phyloP scores from a whole-genome alignment of 2,113 vertebrate species.

The Okapia johnstoni region DNA sequence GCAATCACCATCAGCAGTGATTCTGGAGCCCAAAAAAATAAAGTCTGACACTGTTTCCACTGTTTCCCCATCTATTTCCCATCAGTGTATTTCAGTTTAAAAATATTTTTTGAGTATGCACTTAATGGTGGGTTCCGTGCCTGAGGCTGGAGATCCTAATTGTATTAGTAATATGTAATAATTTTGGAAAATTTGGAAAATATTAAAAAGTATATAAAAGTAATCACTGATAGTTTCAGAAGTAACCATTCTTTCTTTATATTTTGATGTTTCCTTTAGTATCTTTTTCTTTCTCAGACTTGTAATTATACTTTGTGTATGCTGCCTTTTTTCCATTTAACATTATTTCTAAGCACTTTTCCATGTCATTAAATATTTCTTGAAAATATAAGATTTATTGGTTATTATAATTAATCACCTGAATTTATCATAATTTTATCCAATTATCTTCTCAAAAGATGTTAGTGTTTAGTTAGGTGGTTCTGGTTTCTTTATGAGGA shows the following conservation, averaged over 20 bases:
- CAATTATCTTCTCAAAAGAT: background rate
- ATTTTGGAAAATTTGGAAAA: slow-evolving; percentile 4
- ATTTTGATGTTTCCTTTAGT: background rate
- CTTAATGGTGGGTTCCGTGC: background rate
- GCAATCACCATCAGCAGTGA: too few relatives aligned
- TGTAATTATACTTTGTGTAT: background rate
- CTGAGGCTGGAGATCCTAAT: background rate
- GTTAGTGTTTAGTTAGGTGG: slow-evolving; percentile 1
- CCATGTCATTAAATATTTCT: slow-evolving; percentile 14
- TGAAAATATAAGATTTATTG: slow-evolving; percentile 31
- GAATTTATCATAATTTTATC: background rate
- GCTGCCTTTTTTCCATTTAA: background rate
- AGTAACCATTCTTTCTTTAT: slow-evolving; percentile 26
- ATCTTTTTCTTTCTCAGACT: background rate
- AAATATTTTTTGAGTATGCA: background rate
- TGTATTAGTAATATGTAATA: background rate
- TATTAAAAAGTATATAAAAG: background rate
- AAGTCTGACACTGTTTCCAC: too few relatives aligned
- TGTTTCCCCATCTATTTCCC: too few relatives aligned
- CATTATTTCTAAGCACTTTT: slow-evolving; percentile 5
- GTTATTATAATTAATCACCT: background rate
- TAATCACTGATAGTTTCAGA: background rate
- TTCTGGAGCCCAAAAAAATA: too few relatives aligned
- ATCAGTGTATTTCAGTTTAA: background rate
- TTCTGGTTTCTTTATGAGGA: background rate